phyloP scores from a whole-genome alignment of 1,140 invertebrate genomes.

The Euglossa dilemma region DNA sequence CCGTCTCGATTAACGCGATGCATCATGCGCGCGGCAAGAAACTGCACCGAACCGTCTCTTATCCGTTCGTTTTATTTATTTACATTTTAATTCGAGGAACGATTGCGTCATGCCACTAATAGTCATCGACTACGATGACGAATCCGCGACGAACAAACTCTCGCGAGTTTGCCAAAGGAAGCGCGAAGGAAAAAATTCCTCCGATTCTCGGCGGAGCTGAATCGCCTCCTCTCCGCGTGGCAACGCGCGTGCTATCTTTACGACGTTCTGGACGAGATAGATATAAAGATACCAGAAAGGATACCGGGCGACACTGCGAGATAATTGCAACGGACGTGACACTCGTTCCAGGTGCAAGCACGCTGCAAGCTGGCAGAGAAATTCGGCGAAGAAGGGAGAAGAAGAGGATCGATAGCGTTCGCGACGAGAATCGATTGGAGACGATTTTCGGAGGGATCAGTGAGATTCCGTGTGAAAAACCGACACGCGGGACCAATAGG shows the following conservation, averaged over 20 bases:
- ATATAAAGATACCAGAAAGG: no score
- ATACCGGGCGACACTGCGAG: background rate
- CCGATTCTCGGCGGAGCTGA: no score
- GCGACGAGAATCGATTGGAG: no score
- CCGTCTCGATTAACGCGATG: slow-evolving; percentile 38
- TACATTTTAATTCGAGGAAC: slow-evolving; percentile 55
- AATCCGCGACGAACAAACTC: background rate
- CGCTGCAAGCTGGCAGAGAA: background rate
- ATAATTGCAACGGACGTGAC: background rate
- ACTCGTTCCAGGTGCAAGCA: background rate
- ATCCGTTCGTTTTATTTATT: slow-evolving; percentile 65
- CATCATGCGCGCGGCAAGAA: slow-evolving; percentile 41
- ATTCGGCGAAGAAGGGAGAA: no score
- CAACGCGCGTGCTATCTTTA: no score
- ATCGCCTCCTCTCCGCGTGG: no score
- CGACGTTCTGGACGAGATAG: no score
- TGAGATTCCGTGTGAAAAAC: background rate
- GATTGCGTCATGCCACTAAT: slow-evolving; percentile 25
- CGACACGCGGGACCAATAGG: slow-evolving; percentile 5
- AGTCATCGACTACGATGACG: slow-evolving; percentile 27
- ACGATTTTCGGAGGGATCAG: background rate
- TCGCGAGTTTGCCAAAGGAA: background rate
- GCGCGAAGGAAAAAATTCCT: no score
- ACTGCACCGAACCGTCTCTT: slow-evolving; percentile 42
- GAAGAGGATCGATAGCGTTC: no score